A percentile compares a stretch with the other conserved stretches of the same genome.
These are phyloP conservation scores for Penelope pileata DNA, from an alignment of 2,113 vertebrate species.

Conservation along the genomic window DNA sequence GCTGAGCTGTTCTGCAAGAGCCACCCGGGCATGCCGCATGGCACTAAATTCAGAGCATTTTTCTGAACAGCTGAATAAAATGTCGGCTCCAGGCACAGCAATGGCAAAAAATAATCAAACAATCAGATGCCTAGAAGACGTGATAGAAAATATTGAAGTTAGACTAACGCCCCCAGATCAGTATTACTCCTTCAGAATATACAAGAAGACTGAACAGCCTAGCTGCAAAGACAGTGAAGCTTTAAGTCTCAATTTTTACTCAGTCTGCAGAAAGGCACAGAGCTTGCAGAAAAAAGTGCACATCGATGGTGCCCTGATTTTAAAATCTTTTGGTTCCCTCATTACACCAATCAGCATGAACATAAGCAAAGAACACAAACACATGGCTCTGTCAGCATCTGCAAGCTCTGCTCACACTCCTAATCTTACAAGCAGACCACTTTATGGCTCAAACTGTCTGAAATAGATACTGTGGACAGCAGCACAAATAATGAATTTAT, in stretches of 20 bases:
- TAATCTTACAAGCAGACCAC: background rate
- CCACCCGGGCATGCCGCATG: background rate
- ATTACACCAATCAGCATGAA: background rate
- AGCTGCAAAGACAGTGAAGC: background rate
- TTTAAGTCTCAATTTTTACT: background rate
- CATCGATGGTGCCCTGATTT: background rate
- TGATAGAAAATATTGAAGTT: background rate
- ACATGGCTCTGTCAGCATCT: background rate
- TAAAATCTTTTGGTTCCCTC: background rate
- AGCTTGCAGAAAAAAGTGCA: background rate
- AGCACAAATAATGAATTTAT: constrained; percentile 44
- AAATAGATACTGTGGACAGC: constrained; percentile 41
- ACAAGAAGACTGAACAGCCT: background rate
- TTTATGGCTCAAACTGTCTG: constrained; percentile 37
- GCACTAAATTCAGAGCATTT: background rate
- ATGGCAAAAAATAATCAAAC: background rate
- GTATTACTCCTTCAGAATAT: background rate
- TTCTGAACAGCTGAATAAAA: background rate
- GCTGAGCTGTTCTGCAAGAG: background rate
- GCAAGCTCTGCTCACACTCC: background rate
- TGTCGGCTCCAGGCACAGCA: background rate
- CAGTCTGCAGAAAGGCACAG: background rate
- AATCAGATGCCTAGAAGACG: background rate
- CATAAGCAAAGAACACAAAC: background rate
- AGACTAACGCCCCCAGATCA: background rate